Evolutionary conservation across 2,113 vertebrate genomes (phyloP).

Genomic region (Pimephales promelas): DNA sequence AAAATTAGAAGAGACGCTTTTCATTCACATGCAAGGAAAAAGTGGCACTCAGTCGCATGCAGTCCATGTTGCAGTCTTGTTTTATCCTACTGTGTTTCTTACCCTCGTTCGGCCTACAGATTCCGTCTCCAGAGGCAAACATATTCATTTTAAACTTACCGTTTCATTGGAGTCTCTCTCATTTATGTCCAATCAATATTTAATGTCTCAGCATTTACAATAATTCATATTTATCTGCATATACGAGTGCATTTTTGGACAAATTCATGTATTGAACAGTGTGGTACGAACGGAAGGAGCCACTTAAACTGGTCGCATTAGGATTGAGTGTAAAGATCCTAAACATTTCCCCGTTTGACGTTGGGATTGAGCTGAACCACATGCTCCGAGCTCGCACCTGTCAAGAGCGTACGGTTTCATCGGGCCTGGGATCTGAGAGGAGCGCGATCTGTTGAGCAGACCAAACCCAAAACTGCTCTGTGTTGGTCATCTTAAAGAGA

Average conservation of each 20-base stretch:
- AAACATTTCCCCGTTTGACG: constrained; percentile 45
- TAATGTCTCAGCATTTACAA: neutral
- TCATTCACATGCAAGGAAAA: constrained; percentile 11
- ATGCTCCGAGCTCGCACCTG: constrained; percentile 46
- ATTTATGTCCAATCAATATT: constrained; percentile 30
- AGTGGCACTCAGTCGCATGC: neutral
- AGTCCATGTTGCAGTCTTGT: constrained; percentile 29
- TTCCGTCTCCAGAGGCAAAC: constrained; percentile 29
- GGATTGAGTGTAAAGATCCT: constrained; percentile 53
- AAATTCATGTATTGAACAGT: neutral
- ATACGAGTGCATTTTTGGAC: neutral
- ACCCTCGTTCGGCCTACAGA: constrained; percentile 22
- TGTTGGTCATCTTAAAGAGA: neutral
- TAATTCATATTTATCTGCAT: neutral
- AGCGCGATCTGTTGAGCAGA: neutral
- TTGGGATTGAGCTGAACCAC: constrained; percentile 45
- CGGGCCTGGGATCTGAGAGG: constrained; percentile 17
- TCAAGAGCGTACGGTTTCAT: constrained; percentile 45
- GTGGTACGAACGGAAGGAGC: constrained; percentile 39
- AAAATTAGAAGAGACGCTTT: neutral
- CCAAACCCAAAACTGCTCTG: neutral
- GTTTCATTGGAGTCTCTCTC: constrained; percentile 11
- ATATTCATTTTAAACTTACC: constrained; percentile 45
- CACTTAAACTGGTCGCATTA: constrained; percentile 53
- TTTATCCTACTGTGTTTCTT: constrained; percentile 41